Base-by-base conservation (phyloP, 2,888 invertebrate species). In the Rhagium mordax region DNA sequence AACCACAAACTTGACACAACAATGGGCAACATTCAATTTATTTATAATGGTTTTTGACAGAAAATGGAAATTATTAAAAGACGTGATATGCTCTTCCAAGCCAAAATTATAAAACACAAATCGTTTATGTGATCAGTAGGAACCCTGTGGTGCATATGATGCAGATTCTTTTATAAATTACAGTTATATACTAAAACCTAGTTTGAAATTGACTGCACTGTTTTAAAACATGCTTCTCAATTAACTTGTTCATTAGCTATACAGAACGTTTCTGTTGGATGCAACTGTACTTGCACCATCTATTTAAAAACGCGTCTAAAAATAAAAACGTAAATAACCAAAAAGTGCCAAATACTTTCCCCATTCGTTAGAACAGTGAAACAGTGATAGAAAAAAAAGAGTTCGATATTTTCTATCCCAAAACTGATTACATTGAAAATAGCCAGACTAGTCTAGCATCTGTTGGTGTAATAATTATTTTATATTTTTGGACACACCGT, bases 371-470 rank as follows among this genome's bases (percentile, higher is more conserved):
- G 18, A 59, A 33, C 59, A 33, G 59, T 59, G 13, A 59, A 59
- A 5, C 53, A 53, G 20, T 13, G 20, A 41, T 41, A 3, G 13
- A 59, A 33, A 59, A 55, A 15, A 33, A 33, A 27, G 48, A 49
- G 49, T 24, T 55, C 55, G n/a, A 55, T 24, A 65, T 29, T 53
- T 53, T 41, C 27, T 15, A 65, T 65, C 33, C 53, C 10, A 55
- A 65, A 62, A 53, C 27, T 65, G 65, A 53, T 61, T 61, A 51
- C 48, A 48, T 61, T 69, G 69, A 69, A 61, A 69, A 69, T 74
- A 74, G 74, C 76, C 70, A 76, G 76, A 76, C 76, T 70, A 60
- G 76, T 76, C 76, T 76, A 76, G 76, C 68, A 69, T 74, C 74
- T 74, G 71, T 57, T 73, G 67, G 57, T 55, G 72, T 72, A 74